These are phyloP conservation scores for Struthio camelus DNA, from an alignment of 2,113 vertebrate genomes.

Conservation along the genomic window DNA sequence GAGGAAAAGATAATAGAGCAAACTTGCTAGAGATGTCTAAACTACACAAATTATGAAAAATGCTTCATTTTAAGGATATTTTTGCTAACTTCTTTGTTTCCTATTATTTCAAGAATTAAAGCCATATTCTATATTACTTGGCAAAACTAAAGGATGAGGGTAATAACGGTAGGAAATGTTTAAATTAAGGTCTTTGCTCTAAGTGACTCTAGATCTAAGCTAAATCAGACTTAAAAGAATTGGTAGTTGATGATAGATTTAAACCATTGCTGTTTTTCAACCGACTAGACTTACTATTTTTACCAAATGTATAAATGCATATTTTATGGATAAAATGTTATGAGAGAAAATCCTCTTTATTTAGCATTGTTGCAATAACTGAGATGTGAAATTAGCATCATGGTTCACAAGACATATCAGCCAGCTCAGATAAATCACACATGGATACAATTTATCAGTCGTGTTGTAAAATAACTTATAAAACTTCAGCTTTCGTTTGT, in stretches of 20 bases:
- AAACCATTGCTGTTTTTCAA: background rate
- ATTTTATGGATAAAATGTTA: background rate
- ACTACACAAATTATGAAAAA: background rate
- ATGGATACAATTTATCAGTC: background rate
- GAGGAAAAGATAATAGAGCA: background rate
- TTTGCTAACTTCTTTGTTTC: background rate
- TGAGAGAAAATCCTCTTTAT: background rate
- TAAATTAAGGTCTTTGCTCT: background rate
- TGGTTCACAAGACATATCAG: background rate
- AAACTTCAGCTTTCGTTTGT: background rate
- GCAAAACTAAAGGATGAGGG: background rate
- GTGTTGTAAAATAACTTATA: background rate
- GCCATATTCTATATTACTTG: background rate
- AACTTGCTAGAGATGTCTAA: background rate
- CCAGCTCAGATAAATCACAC: background rate
- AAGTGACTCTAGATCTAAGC: background rate
- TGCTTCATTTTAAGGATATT: background rate
- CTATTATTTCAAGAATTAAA: background rate
- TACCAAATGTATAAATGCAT: background rate
- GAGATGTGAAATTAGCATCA: slow-evolving; percentile 38
- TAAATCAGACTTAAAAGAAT: background rate
- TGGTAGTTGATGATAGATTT: background rate
- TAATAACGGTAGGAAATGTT: background rate
- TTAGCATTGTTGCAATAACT: background rate
- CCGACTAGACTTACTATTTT: background rate